Percentiles rank a stretch among this genome's conserved stretches.
Evolutionary conservation across 2,888 invertebrate species (phyloP).

Genomic region (Melanostoma scalare): DNA sequence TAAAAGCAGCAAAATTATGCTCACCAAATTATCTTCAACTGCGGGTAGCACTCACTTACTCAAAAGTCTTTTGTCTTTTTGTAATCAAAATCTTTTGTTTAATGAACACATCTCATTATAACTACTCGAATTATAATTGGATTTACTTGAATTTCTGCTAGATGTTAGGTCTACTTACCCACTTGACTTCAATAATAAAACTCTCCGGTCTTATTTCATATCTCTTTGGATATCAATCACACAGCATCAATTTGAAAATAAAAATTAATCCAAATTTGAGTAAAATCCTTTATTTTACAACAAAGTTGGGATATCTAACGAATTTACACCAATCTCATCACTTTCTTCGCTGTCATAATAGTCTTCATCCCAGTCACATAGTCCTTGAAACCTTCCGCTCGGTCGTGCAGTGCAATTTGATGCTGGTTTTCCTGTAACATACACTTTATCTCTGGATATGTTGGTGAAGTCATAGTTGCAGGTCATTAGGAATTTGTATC

Average conservation of each 20-base stretch:
- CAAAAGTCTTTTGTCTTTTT: too few relatives aligned
- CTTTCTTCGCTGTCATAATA: conserved; percentile 77
- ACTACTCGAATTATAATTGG: too few relatives aligned
- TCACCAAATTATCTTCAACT: too few relatives aligned
- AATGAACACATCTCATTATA: too few relatives aligned
- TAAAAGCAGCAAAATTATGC: too few relatives aligned
- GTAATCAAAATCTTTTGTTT: too few relatives aligned
- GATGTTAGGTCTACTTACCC: too few relatives aligned
- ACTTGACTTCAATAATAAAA: too few relatives aligned
- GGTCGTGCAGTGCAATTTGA: conserved; percentile 76
- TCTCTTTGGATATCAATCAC: too few relatives aligned
- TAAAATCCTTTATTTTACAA: conserved; percentile 24
- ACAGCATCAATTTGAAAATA: not conserved
- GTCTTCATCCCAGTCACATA: conserved; percentile 79
- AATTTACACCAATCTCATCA: conserved; percentile 74
- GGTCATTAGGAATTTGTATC: conserved; percentile 77
- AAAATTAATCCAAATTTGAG: not conserved
- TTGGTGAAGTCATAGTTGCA: conserved; percentile 81
- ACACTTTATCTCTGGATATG: conserved; percentile 78
- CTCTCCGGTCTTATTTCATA: too few relatives aligned
- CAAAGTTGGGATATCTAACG: conserved; percentile 73
- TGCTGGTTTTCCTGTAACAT: conserved; percentile 77
- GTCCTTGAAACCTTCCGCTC: conserved; percentile 77
- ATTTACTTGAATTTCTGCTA: too few relatives aligned
- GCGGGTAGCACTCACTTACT: too few relatives aligned